Base-by-base conservation (phyloP, 2,113 vertebrate genomes). In the Hassar affinis region DNA sequence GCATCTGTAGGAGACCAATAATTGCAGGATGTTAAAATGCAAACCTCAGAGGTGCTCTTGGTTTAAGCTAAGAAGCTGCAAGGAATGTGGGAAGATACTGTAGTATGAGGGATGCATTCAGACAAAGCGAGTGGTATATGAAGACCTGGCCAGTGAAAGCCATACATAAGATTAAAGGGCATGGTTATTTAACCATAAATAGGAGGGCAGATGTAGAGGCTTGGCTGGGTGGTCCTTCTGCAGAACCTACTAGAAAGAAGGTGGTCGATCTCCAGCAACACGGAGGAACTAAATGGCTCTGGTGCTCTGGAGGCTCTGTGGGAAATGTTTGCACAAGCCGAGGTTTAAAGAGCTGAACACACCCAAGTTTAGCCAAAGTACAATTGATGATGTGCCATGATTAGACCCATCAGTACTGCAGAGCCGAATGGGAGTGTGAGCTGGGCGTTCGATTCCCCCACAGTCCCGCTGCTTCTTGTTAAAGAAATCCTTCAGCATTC, bases 401-500 rank as follows among this genome's bases (percentile, higher is more conserved):
- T 35, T 66, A 15, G 27, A 64, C 15, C 12, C 2, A 64, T 38
- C 33, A 45, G 22, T 25, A 6, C 38, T 42, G 38, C 6, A 25
- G 10, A 22, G 25, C 22, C 6, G 38, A 45, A 47, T 47, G 27
- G 20, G 30, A 51, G 18, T 0, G 8, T 35, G 2, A 75, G 0
- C 30, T 22, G 14, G 25, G 85, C 88, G 88, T 91, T 87, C 79
- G 62, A 82, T 91, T 86, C 18, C 86, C 8, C 72, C 6, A 47
- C 15, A 72, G 86, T 90, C 89, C 90, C 92, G 85, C 88, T 81
- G 75, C 86, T 77, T 84, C 91, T 92, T 89, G 90, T 92, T 93
- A 91, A 87, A 90, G 89, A 88, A 90, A 93, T 93, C 89, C 86
- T 86, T 93, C 90, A 90, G 71, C 88, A 87, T 87, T 84, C 75